Conservation (phyloP, 53 echinoderm and acorn worm genomes). For the Paracentrotus lividus region DNA sequence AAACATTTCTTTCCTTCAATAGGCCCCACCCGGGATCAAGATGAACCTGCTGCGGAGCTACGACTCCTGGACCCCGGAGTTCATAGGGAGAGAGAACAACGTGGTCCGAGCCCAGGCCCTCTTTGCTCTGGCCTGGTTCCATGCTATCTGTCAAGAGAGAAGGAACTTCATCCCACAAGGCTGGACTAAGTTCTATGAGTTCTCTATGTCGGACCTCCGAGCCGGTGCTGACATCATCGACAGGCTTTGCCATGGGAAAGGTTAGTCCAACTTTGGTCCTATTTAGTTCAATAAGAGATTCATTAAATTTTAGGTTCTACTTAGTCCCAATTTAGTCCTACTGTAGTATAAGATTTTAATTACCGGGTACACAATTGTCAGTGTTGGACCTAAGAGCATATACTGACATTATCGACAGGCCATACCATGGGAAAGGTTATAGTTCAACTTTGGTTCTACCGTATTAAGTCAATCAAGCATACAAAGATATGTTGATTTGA, state of each 20-base stretch:
- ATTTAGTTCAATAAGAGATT: no score
- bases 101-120: conserved; percentile 90
- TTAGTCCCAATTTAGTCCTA: no score
- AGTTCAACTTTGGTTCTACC: neutral
- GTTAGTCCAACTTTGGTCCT: conserved; percentile 53
- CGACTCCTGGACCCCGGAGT: conserved; percentile 96
- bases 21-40: conserved; percentile 99
- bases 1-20: neutral
- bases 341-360: no score
- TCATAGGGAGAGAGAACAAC: conserved; percentile 91
- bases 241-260: conserved; percentile 80
- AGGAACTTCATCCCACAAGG: conserved; percentile 98
- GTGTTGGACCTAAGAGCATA: no score
- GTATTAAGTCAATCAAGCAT: no score
- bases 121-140: conserved; percentile 99
- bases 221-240: conserved; percentile 98
- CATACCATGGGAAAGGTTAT: no score
- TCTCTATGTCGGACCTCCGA: conserved; percentile 92
- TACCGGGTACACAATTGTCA: no score
- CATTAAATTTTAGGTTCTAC: no score
- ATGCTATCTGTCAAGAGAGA: conserved; percentile 96
- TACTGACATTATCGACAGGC: no score
- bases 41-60: conserved; percentile 97
- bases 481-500: no score
- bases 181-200: conserved; percentile 99